Conservation (phyloP, 2,113 vertebrate species). For the Osmerus eperlanus region DNA sequence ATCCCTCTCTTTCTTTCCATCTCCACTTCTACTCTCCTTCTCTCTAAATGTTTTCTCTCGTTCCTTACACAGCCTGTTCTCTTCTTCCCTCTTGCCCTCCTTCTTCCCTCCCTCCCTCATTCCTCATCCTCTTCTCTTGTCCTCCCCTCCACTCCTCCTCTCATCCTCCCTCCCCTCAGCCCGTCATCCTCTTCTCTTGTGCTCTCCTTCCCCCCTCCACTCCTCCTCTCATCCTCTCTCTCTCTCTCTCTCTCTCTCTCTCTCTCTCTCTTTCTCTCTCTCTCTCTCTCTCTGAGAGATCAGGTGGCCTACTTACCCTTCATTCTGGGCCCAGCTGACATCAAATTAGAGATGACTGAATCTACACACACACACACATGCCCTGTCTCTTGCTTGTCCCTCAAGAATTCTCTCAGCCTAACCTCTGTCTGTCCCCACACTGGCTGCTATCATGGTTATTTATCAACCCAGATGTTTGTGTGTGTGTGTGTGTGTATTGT, state of each 20-base stretch:
- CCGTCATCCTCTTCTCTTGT: background rate
- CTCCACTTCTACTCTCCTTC: background rate
- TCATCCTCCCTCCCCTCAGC: background rate
- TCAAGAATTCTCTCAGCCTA: no score
- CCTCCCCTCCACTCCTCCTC: background rate
- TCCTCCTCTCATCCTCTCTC: background rate
- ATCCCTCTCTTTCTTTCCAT: slow-evolving; percentile 9
- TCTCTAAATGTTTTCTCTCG: background rate
- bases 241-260: background rate
- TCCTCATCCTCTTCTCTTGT: background rate
- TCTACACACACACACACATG: background rate
- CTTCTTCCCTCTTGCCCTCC: background rate
- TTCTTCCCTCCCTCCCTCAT: background rate
- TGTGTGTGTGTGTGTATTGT: no score
- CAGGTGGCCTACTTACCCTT: slow-evolving; percentile 48
- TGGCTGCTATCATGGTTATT: no score
- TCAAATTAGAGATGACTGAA: background rate
- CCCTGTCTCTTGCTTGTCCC: no score
- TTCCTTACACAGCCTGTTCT: background rate
- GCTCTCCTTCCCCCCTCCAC: background rate
- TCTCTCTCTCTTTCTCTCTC: background rate
- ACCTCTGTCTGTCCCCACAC: no score
- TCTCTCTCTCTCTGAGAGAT: slow-evolving; percentile 23
- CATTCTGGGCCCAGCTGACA: background rate
- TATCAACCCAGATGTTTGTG: no score